Conservation (phyloP, 2,888 invertebrate genomes). For the Iselma pallidipennis region DNA sequence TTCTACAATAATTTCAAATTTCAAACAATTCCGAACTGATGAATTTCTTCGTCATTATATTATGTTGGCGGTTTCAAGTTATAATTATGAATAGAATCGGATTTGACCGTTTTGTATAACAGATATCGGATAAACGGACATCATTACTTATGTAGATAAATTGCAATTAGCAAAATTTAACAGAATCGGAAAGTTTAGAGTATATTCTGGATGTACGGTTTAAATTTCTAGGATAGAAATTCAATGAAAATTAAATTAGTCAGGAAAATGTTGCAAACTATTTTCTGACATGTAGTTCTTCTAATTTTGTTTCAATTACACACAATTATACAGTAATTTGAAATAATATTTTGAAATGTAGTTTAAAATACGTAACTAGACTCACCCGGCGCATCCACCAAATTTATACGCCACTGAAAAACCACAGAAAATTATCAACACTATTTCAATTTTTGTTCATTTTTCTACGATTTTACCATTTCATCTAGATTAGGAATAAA, state of each 20-base stretch:
- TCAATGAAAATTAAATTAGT: background rate
- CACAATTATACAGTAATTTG: no score
- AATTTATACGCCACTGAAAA: background rate
- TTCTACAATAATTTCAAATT: no score
- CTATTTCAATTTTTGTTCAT: background rate
- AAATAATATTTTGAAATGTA: no score
- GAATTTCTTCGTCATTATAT: background rate
- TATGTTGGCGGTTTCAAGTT: background rate
- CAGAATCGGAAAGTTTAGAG: constrained; percentile 3
- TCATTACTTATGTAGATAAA: constrained; percentile 21
- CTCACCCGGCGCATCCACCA: background rate
- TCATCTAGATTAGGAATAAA: no score
- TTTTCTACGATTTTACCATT: no score
- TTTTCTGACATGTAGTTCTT: no score
- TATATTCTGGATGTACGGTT: background rate
- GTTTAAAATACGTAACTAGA: background rate
- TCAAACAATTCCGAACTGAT: background rate
- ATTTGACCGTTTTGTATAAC: background rate
- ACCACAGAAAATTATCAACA: no score
- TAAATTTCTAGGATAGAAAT: background rate
- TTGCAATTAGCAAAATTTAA: constrained; percentile 16
- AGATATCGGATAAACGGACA: constrained; percentile 13
- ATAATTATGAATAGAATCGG: background rate
- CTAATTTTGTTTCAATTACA: no score
- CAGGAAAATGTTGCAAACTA: no score